Evolutionary conservation across 2,797 vertebrate genomes (phyloP).

Genomic region (Xyrichtys novacula): DNA sequence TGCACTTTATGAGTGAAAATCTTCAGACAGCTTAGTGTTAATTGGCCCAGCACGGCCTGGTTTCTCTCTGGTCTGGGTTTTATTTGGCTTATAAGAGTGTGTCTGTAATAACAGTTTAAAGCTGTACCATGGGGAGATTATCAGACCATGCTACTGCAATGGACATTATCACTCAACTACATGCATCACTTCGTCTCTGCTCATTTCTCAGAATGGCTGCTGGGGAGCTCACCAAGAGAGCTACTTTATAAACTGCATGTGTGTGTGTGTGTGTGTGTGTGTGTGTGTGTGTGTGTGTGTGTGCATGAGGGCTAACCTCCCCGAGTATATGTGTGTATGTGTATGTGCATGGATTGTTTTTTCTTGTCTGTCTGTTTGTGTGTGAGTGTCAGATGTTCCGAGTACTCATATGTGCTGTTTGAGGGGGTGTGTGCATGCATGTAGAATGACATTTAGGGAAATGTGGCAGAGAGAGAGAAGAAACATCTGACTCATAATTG

Average conservation of each 20-base stretch:
- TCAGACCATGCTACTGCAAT: constrained; percentile 68
- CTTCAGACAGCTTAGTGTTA: constrained; percentile 69
- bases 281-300: background rate
- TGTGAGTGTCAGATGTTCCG: constrained; percentile 10
- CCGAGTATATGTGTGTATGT: background rate
- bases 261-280: constrained; percentile 12
- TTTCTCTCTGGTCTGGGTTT: constrained; percentile 71
- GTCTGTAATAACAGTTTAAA: constrained; percentile 78
- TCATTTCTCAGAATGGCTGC: constrained; percentile 74
- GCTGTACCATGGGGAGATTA: constrained; percentile 75
- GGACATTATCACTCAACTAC: constrained; percentile 80
- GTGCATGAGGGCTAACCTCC: no score
- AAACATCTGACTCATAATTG: constrained; percentile 85
- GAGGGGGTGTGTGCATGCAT: constrained; percentile 68
- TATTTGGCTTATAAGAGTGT: constrained; percentile 72
- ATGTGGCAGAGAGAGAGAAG: constrained; percentile 66
- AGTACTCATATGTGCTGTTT: constrained; percentile 37
- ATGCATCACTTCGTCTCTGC: constrained; percentile 75
- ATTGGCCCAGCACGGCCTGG: constrained; percentile 69
- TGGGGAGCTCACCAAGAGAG: constrained; percentile 71
- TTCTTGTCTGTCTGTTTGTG: constrained; percentile 19
- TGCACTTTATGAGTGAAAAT: constrained; percentile 58
- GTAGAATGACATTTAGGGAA: constrained; percentile 82
- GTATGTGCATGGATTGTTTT: constrained; percentile 9
- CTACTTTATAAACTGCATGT: constrained; percentile 42